These are phyloP conservation scores for Phaethornis superciliosus DNA, from an alignment of 2,113 vertebrate species.

Conservation along the genomic window DNA sequence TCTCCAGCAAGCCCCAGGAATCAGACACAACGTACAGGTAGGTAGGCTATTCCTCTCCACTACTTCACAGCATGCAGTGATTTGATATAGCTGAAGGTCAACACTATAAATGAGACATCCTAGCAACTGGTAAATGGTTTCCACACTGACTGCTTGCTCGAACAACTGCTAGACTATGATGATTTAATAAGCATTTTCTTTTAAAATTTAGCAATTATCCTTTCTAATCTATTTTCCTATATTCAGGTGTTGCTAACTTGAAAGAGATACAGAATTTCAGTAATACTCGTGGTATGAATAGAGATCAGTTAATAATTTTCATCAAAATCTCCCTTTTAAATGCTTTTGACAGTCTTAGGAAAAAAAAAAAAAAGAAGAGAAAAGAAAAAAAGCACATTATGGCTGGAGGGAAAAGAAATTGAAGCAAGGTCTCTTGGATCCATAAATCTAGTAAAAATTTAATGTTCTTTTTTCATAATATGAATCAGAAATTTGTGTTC, in stretches of 20 bases:
- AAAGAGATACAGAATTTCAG: background rate
- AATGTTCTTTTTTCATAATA: background rate
- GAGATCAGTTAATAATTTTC: background rate
- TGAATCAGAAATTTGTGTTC: background rate
- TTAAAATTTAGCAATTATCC: slow-evolving; percentile 23
- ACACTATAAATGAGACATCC: slow-evolving; percentile 37
- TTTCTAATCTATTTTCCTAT: slow-evolving; percentile 24
- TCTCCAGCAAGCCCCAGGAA: background rate
- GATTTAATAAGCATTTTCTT: slow-evolving; percentile 34
- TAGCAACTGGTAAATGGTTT: slow-evolving; percentile 55
- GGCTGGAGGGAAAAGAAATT: background rate
- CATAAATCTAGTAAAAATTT: slow-evolving; percentile 3
- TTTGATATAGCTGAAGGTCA: slow-evolving; percentile 1
- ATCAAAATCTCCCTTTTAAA: background rate
- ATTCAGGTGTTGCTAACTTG: slow-evolving; percentile 19
- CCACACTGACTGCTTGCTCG: slow-evolving; percentile 6
- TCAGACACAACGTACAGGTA: background rate
- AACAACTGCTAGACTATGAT: background rate
- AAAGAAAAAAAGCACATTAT: background rate
- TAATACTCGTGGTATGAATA: slow-evolving; percentile 6
- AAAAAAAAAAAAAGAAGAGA: background rate
- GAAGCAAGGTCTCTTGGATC: background rate
- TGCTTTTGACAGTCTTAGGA: background rate
- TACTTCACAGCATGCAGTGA: background rate
- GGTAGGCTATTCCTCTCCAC: background rate